Evolutionary conservation across 2,888 invertebrate species (phyloP), one percentile per base, ranked within the genome.

Genomic region (Neoaliturus tenellus): DNA sequence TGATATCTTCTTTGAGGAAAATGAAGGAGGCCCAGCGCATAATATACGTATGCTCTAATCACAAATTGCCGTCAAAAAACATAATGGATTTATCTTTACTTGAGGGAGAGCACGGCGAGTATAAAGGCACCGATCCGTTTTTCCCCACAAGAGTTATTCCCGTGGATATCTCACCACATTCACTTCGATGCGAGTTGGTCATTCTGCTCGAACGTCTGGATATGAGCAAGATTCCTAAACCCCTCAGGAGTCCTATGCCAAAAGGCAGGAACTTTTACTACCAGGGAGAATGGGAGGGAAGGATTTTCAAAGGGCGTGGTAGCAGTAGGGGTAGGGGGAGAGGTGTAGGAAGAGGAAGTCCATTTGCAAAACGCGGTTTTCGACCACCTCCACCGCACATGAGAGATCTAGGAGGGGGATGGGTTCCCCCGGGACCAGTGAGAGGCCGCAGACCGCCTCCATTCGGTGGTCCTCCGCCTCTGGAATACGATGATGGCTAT

Each of bases 111-210:
- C n/a, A 75, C 25, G 28, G 91, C 91, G 86, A 90, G 28, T 51
- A 3, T 35, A 35, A 33, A 20, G 82, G 55, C 71, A 82, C 84
- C 14, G 88, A 89, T 20, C 92, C 93, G 0, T 94, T 94, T 89
- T 88, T 90, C 14, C 91, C 93, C 6, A 89, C 90, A 2, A 89
- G 90, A 85, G 91, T 93, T 12, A 90, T 92, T 31, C 93, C 93
- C 6, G 92, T 94, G 1, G 94, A 94, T 88, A 89, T 94, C 89
- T 94, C 94, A 85, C 94, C 94, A 0, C 91, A 92, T 85, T 93
- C 94, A 0, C 90, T 90, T n/a, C 93, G 93, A 86, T 92, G 91
- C 88, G 94, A 94, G 89, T 90, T 93, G 86, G 91, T 94, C 4
- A 87, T 93, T 10, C 87, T 92, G 20, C 91, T 93, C 84, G 89